These are phyloP conservation scores for Malacoraja senta DNA, from an alignment of 2,797 vertebrate species.

Conservation along the genomic window DNA sequence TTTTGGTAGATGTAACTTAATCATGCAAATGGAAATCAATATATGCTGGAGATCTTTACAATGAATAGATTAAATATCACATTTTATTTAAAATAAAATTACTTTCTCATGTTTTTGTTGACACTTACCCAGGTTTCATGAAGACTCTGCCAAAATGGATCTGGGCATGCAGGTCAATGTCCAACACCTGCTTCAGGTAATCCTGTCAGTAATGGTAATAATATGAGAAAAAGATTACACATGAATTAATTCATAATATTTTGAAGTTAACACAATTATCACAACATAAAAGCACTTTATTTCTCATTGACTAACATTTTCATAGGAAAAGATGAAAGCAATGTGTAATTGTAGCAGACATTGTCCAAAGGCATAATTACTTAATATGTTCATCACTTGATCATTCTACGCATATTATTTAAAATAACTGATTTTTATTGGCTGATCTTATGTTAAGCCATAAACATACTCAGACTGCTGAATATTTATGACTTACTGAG, in stretches of 20 bases:
- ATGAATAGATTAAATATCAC: background rate
- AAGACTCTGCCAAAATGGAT: conserved; percentile 98
- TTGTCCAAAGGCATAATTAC: background rate
- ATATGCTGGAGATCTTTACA: no score
- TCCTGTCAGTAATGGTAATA: conserved; percentile 66
- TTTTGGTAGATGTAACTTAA: background rate
- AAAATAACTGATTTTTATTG: background rate
- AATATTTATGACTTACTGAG: background rate
- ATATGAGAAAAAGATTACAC: background rate
- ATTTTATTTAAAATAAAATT: background rate
- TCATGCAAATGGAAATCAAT: background rate
- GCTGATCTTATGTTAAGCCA: background rate
- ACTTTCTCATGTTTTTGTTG: background rate
- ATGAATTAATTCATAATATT: background rate
- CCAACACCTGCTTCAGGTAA: conserved; percentile 97
- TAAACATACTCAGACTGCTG: background rate
- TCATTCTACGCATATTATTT: background rate
- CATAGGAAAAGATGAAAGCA: background rate
- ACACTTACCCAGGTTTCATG: conserved; percentile 90
- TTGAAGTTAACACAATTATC: background rate
- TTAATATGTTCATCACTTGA: background rate
- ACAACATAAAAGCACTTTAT: background rate
- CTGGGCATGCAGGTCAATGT: conserved; percentile 97
- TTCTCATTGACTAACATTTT: background rate
- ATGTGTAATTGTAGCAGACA: background rate